Percentiles rank a stretch among this genome's conserved stretches.
Conservation (phyloP, 1,140 invertebrate species). For the Scaptomyza hsui region DNA sequence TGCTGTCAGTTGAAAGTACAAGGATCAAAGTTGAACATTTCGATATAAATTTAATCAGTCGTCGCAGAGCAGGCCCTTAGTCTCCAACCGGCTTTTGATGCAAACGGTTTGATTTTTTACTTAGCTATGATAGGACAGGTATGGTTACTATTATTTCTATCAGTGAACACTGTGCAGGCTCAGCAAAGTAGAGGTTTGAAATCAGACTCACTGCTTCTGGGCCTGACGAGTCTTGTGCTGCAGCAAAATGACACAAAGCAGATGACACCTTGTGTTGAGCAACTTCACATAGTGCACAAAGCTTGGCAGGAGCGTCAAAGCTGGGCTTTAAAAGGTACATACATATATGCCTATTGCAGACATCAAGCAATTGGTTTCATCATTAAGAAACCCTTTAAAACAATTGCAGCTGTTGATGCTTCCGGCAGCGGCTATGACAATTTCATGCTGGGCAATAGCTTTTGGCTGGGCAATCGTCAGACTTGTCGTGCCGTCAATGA, state of each 20-base stretch:
- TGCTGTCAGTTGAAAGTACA: not conserved
- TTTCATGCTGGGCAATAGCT: slow-evolving; percentile 46
- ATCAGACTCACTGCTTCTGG: slow-evolving; percentile 31
- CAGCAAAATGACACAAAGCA: not conserved
- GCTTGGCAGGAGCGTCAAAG: slow-evolving; percentile 10
- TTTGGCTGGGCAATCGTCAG: slow-evolving; percentile 51
- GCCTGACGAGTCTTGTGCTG: slow-evolving; percentile 6
- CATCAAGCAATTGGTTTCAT: no score
- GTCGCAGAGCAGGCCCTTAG: not conserved
- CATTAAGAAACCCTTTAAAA: not conserved
- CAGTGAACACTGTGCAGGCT: not conserved
- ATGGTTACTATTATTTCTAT: not conserved
- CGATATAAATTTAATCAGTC: not conserved
- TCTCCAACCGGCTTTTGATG: not conserved
- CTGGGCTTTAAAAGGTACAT: slow-evolving; percentile 61
- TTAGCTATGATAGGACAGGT: not conserved
- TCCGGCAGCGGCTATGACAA: slow-evolving; percentile 43
- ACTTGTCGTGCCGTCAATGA: slow-evolving; percentile 40
- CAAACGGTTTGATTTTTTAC: not conserved
- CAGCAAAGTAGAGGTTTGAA: not conserved
- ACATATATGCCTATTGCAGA: no score
- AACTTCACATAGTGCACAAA: slow-evolving; percentile 21
- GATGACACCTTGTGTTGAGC: slow-evolving; percentile 21
- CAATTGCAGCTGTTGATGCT: slow-evolving; percentile 49
- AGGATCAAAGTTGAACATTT: not conserved